These are phyloP conservation scores for Cheilosia grossa DNA, from an alignment of 2,888 invertebrate genomes.

Conservation along the genomic window DNA sequence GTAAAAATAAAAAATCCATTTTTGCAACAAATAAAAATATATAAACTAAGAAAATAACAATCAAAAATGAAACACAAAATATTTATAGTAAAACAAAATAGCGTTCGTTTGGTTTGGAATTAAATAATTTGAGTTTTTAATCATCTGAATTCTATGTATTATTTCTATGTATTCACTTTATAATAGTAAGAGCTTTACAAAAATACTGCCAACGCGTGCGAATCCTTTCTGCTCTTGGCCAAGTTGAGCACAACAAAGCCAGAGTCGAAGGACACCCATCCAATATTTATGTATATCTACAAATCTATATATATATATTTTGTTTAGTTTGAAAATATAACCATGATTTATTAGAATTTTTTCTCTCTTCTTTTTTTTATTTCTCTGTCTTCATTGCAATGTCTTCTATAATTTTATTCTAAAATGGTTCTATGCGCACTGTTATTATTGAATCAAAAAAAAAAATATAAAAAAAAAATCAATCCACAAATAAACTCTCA, in stretches of 20 bases:
- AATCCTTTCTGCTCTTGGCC: background rate
- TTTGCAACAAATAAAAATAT: constrained; percentile 61
- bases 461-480: constrained; percentile 12
- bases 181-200: constrained; percentile 10
- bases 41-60: constrained; percentile 30
- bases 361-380: constrained; percentile 47
- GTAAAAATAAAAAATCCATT: constrained; percentile 85
- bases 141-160: constrained; percentile 27
- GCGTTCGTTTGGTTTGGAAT: constrained; percentile 69
- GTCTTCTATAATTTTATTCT: constrained; percentile 46
- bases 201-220: constrained; percentile 10
- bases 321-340: constrained; percentile 28
- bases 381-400: constrained; percentile 51
- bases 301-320: constrained; percentile 2
- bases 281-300: constrained; percentile 19
- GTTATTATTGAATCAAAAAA: constrained; percentile 18
- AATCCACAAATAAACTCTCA: constrained; percentile 25
- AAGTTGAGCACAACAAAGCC: constrained; percentile 2
- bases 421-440: constrained; percentile 41
- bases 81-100: constrained; percentile 25
- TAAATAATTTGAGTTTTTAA: constrained; percentile 32
- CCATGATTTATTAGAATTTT: constrained; percentile 26
- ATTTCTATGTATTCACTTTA: constrained; percentile 30
- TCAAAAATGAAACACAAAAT: constrained; percentile 7
- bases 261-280: constrained; percentile 3